Conservation (phyloP, 2,797 vertebrate species). For the Ptychadena robeensis region DNA sequence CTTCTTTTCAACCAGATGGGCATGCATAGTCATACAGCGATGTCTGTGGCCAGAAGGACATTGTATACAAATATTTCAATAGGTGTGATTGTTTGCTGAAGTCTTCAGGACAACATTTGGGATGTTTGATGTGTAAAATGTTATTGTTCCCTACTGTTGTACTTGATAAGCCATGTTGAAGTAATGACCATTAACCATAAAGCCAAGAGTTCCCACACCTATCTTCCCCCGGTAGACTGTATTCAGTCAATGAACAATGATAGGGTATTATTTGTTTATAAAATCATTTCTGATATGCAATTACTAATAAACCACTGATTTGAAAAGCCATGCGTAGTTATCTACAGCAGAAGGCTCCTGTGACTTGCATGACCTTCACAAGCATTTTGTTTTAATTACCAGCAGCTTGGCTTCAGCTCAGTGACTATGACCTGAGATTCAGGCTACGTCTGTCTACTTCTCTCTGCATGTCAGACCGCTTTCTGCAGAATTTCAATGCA, state of each 20-base stretch:
- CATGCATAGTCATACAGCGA: no score
- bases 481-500: constrained; percentile 28
- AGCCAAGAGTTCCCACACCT: not conserved
- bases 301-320: not conserved
- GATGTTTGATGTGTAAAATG: not conserved
- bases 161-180: not conserved
- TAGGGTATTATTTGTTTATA: not conserved
- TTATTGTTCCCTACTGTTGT: not conserved
- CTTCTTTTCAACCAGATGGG: no score
- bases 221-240: not conserved
- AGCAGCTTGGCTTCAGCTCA: constrained; percentile 11
- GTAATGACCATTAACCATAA: not conserved
- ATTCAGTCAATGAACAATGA: not conserved
- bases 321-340: not conserved
- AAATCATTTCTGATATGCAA: not conserved
- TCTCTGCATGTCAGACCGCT: not conserved
- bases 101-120: not conserved
- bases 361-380: constrained; percentile 39
- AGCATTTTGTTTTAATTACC: constrained; percentile 41
- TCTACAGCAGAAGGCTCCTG: constrained; percentile 6
- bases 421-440: constrained; percentile 9
- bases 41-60: no score
- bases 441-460: constrained; percentile 4
- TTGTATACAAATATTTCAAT: not conserved
- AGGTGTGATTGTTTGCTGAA: not conserved